Evolutionary conservation across 2,113 vertebrate genomes (phyloP), one percentile per base, ranked within the genome.

Genomic region (Upupa epops): DNA sequence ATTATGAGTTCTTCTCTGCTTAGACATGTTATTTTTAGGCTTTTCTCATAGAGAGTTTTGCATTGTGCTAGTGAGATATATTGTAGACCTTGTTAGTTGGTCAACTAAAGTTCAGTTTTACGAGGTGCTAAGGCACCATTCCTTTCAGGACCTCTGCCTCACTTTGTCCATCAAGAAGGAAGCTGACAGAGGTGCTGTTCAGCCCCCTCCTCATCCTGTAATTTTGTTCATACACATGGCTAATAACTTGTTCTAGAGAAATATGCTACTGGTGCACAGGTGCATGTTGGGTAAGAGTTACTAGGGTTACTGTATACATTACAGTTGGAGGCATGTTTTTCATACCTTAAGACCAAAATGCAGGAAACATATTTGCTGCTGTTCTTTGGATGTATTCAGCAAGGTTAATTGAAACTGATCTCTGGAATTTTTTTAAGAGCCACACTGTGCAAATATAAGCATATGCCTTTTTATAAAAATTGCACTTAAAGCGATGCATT

Each of bases 191-290:
- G 28, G 49, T 66, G 37, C 36, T 64, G 6, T 66, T 83, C 29
- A 31, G 20, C 20, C 29, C 17, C 4, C 0, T 56, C 31, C 55
- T 92, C 54, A 60, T 88, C 13, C n/a, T 81, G 64, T 82, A 45
- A 60, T 88, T 93, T 82, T n/a, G 11, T 17, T 65, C 49, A n/a
- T 74, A 11, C 21, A 65, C 49, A 65, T 17, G 51, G 76, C 58
- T 83, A 87, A 84, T 85, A 65, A 52, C 42, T 7, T 66, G 68
- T 82, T 93, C 93, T 88, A 66, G 46, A 87, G 78, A 64, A 73
- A 46, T 36, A 79, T 69, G 93, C 55, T 75, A 59, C 37, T 64
- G 69, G 34, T 73, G 29, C 60, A 83, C 40, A 87, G 78, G 42
- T 59, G 49, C 12, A 17, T 79, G 74, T 72, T 93, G 21, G 5